Evolutionary conservation across 2,888 invertebrate species (phyloP), one percentile per base, ranked within the genome.

Genomic region (Nasonia oneida): DNA sequence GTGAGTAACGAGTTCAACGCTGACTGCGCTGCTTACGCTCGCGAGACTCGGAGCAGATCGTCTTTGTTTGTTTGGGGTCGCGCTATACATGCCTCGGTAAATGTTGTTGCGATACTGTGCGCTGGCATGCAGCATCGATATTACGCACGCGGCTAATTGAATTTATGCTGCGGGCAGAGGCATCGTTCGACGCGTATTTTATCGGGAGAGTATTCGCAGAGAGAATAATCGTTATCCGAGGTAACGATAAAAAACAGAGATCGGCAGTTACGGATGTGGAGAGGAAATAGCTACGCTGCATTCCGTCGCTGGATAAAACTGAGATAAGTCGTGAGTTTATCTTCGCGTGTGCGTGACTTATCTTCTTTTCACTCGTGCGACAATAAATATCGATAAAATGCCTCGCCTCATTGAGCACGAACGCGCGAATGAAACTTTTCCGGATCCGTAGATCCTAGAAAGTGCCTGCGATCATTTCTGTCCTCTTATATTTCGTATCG

Each of bases 371-470:
- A 0, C 33, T 74, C 18, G 29, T 33, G 42, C 15, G 14, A 47
- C 81, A 81, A 61, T 81, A 73, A 75, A 64, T 37, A 29, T 47
- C 37, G 75, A 81, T 81, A 67, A 64, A 81, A 75, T 64, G 12
- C 50, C 29, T 75, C 33, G 29, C 14, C 33, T 18, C 18, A 67
- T 33, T 67, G 10, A 12, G 2, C n/a, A 61, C 18, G 14, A 61
- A 61, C 23, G 23, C 23, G 61, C 61, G 23, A 18, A 23, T 23
- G 1, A 4, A 61, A 61, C 23, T 23, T 61, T 61, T 61, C 5
- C 53, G 47, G 12, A 47, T 47, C 12, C 12, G 10, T 42, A 42
- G 2, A 47, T 10, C 10, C 47, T 47, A 47, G 47, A 47, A 47
- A 47, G 47, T 47, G 10, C 42, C 6, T 10, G 12, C 47, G 47